Percentiles rank a stretch among this genome's conserved stretches.
Conservation (phyloP, 1,140 invertebrate species). For the Hetaerina americana region DNA sequence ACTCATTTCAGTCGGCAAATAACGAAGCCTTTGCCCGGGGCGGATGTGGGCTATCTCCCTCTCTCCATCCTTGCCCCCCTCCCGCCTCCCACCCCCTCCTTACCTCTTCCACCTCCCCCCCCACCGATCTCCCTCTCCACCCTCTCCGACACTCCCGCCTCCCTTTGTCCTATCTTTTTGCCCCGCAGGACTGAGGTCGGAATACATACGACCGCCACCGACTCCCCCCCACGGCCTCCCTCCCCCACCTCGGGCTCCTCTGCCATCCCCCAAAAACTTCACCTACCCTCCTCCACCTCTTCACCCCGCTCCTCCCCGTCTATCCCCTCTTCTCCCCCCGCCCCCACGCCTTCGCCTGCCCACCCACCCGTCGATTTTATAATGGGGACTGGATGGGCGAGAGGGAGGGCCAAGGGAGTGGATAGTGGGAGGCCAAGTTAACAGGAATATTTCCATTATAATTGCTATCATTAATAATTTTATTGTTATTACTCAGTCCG, state of each 20-base stretch:
- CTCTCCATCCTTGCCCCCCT: no score
- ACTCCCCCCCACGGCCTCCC: not conserved
- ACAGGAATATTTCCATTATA: not conserved
- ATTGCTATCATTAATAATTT: not conserved
- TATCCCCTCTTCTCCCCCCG: not conserved
- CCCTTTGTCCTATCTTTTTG: not conserved
- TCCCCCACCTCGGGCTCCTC: not conserved
- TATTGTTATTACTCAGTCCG: not conserved
- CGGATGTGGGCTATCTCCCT: no score
- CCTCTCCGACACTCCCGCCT: not conserved
- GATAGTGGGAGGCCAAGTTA: not conserved
- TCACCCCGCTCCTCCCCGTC: no score
- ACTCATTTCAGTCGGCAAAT: not conserved
- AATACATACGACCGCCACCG: not conserved
- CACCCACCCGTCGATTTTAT: not conserved
- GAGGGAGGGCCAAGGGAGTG: not conserved
- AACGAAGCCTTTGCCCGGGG: not conserved
- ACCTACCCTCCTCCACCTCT: no score
- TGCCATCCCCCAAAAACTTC: no score
- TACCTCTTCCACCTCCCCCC: no score
- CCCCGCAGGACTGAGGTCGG: not conserved
- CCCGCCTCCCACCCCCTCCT: no score
- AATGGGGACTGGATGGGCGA: not conserved
- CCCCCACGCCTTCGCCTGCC: not conserved
- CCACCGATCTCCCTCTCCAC: no score